A percentile compares a stretch with the other conserved stretches of the same genome.
These are phyloP conservation scores for Rhodophaea formosa DNA, from an alignment of 2,888 invertebrate genomes.

Conservation along the genomic window DNA sequence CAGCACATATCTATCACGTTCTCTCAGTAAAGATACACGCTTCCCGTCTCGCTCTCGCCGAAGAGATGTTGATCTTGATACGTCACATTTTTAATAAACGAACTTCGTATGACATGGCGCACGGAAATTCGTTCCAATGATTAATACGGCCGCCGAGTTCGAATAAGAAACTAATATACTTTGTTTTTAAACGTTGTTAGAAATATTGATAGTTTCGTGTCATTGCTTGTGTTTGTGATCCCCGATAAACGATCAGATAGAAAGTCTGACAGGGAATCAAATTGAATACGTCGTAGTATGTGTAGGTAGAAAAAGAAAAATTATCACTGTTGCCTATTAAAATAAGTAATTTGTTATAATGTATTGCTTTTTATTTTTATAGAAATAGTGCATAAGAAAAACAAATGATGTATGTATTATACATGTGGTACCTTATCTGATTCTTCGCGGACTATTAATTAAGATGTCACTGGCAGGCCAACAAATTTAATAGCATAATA, in stretches of 20 bases:
- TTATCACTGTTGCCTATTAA: slow-evolving; percentile 32
- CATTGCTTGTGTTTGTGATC: slow-evolving; percentile 76
- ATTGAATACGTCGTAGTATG: slow-evolving; percentile 62
- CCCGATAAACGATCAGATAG: slow-evolving; percentile 74
- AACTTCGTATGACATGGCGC: slow-evolving; percentile 78
- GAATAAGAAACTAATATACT: slow-evolving; percentile 74
- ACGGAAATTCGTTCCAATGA: slow-evolving; percentile 80
- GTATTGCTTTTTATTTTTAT: slow-evolving; percentile 25
- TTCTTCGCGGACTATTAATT: slow-evolving; percentile 58
- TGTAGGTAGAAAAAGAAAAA: slow-evolving; percentile 63
- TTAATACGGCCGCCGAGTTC: slow-evolving; percentile 74
- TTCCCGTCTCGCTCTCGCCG: slow-evolving; percentile 63
- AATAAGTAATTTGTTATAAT: slow-evolving; percentile 10
- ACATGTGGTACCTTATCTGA: slow-evolving; percentile 44
- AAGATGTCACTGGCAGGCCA: slow-evolving; percentile 47
- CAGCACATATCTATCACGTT: slow-evolving; percentile 68
- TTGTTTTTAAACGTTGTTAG: slow-evolving; percentile 79
- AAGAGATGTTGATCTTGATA: slow-evolving; percentile 81
- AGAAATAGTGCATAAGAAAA: slow-evolving; percentile 24
- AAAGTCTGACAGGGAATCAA: slow-evolving; percentile 69
- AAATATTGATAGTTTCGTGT: slow-evolving; percentile 81
- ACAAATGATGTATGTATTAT: slow-evolving; percentile 30
- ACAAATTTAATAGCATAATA: slow-evolving; percentile 62
- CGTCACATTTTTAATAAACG: slow-evolving; percentile 82
- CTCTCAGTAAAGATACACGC: slow-evolving; percentile 44